Evolutionary conservation across 2,797 vertebrate genomes (phyloP).

Genomic region (Melanotaenia pygmaea): DNA sequence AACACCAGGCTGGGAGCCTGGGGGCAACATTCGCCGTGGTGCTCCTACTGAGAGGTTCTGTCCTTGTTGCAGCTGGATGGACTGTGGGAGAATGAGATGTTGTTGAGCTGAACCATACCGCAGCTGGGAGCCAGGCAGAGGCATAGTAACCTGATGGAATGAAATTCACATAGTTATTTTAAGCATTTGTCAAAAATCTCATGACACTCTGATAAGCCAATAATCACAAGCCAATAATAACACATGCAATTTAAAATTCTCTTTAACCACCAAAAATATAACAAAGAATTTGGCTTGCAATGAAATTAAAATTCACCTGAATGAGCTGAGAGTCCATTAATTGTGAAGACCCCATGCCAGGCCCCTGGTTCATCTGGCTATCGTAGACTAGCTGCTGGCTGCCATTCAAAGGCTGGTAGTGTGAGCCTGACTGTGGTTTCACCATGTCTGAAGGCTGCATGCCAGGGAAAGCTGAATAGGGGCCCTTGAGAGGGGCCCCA

Average conservation of each 20-base stretch:
- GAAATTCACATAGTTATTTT: background rate
- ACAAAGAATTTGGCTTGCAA: background rate
- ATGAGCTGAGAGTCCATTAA: slow-evolving; percentile 98
- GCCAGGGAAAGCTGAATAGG: slow-evolving; percentile 94
- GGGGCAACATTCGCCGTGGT: slow-evolving; percentile 92
- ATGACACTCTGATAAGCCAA: background rate
- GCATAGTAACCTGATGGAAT: slow-evolving; percentile 91
- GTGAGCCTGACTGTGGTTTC: slow-evolving; percentile 93
- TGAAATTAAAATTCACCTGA: slow-evolving; percentile 83
- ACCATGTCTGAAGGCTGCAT: slow-evolving; percentile 98
- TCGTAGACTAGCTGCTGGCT: slow-evolving; percentile 96
- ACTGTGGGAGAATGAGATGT: slow-evolving; percentile 95
- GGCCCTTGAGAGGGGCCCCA: slow-evolving; percentile 92
- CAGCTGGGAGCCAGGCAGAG: slow-evolving; percentile 94
- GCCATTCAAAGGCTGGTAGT: slow-evolving; percentile 96
- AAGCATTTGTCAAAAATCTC: background rate
- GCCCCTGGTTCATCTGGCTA: slow-evolving; percentile 90
- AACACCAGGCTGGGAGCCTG: slow-evolving; percentile 91
- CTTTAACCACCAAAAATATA: background rate
- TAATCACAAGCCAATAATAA: background rate
- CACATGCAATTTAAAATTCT: background rate
- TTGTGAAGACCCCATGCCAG: slow-evolving; percentile 94
- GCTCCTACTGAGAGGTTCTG: slow-evolving; percentile 94
- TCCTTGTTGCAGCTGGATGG: slow-evolving; percentile 96
- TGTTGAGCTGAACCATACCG: slow-evolving; percentile 97